Conservation (phyloP, 2,113 vertebrate species). For the Tursiops truncatus region DNA sequence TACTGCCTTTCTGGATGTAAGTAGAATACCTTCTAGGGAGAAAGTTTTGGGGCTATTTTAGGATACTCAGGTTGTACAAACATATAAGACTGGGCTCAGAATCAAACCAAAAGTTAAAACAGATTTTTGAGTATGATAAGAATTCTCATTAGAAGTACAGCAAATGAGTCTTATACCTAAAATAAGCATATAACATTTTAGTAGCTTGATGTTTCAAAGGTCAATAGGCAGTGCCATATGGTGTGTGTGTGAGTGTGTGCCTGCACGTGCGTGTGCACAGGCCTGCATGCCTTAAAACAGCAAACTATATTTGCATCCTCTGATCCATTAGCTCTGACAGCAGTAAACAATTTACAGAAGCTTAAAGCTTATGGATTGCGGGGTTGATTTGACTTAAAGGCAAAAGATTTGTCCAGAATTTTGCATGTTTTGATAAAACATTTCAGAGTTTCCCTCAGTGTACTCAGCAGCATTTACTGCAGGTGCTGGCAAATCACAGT, state of each 20-base stretch:
- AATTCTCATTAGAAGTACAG: background rate
- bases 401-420: background rate
- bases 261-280: accelerated
- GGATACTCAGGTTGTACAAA: background rate
- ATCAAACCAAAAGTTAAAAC: constrained; percentile 29
- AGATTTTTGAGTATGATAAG: background rate
- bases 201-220: background rate
- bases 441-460: background rate
- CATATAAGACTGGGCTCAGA: background rate
- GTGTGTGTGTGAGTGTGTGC: background rate
- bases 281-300: background rate
- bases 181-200: background rate
- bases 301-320: background rate
- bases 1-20: background rate
- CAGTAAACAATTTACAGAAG: background rate
- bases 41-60: background rate
- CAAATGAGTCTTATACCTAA: background rate
- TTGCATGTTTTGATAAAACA: constrained; percentile 6
- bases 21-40: background rate
- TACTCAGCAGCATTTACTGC: background rate
- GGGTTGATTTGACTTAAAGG: background rate
- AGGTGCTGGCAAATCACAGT: background rate
- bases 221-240: background rate
- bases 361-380: background rate
- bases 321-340: background rate